Base-by-base conservation (phyloP, 2,888 invertebrate genomes). In the Troilus luridus region DNA sequence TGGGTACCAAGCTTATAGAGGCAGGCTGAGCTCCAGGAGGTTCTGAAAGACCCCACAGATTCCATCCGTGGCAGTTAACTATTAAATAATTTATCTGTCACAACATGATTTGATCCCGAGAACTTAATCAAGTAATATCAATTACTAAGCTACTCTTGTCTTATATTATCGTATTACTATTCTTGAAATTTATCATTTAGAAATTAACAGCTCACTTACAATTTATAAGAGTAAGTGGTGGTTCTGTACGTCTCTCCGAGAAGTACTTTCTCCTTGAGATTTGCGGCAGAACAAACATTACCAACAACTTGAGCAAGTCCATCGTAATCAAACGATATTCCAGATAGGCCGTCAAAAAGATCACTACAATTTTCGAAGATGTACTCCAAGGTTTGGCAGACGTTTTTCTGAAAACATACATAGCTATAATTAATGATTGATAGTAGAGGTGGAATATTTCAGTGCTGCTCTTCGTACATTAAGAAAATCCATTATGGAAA, bases 181-280 rank as follows among this genome's bases (percentile, higher is more conserved):
- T 58, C 21, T 21, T 85, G 7, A n/a, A n/a, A 81, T 81, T 56
- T 54, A 5, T 56, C 41, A 41, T 41, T 3, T 81, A 19, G 1
- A 19, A 11, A 77, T 17, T 41, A 77, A 19, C n/a, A 27, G 12
- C 19, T 85, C n/a, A 54, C 56, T 85, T 56, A 85, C 85, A 85
- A 17, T n/a, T n/a, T 10, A 41, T 21, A 85, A 8, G 3, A 41
- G 21, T 21, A 8, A 56, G 12, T 85, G 54, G 56, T 85, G 21
- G 14, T 19, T 58, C 14, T 85, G 5, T 56, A 1, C 5, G n/a
- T 85, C 14, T 7, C 41, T 56, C 85, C 85, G 12, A 85, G 21
- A n/a, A 85, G 85, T 11, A 56, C 85, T 85, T 85, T 85, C 17
- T 58, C n/a, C 41, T 58, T 85, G 85, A 85, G 85, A 2, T 85